These are phyloP conservation scores for Diogma glabrata DNA, from an alignment of 2,888 invertebrate species.

Conservation along the genomic window DNA sequence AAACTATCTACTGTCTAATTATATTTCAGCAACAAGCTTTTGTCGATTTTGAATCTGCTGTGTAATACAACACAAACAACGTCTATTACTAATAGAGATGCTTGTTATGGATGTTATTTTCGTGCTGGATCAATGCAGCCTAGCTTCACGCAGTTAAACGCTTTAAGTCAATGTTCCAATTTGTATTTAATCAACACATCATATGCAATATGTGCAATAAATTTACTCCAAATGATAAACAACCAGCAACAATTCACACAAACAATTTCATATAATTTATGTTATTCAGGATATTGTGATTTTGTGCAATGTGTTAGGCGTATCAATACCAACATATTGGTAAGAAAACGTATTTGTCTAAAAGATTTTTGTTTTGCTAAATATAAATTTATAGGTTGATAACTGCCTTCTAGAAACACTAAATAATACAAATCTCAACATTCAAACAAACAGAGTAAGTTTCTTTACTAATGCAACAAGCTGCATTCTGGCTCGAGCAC, in stretches of 20 bases:
- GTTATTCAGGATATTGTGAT: constrained; percentile 48
- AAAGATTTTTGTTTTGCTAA: neutral
- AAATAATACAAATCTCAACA: constrained; percentile 19
- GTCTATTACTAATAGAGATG: constrained; percentile 44
- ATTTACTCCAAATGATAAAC: constrained; percentile 27
- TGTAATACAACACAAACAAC: constrained; percentile 54
- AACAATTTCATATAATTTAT: constrained; percentile 21
- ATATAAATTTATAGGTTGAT: constrained; percentile 20
- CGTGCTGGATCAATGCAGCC: constrained; percentile 42
- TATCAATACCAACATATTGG: constrained; percentile 44
- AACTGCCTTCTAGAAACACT: constrained; percentile 22
- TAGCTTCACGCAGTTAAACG: constrained; percentile 43
- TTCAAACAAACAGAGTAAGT: constrained; percentile 20
- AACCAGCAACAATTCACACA: constrained; percentile 32
- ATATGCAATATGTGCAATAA: constrained; percentile 41
- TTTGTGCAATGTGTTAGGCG: constrained; percentile 47
- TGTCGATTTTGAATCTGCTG: constrained; percentile 46
- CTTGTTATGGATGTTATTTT: constrained; percentile 52
- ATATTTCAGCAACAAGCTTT: constrained; percentile 31
- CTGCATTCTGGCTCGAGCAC: constrained; percentile 49
- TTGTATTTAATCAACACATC: constrained; percentile 42
- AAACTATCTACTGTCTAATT: too few species aligned
- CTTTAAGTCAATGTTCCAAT: constrained; percentile 42
- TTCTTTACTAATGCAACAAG: constrained; percentile 52
- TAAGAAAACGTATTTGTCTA: constrained; percentile 24